Base-by-base conservation (phyloP, 2,888 invertebrate species). In the Eupithecia pulchellata region DNA sequence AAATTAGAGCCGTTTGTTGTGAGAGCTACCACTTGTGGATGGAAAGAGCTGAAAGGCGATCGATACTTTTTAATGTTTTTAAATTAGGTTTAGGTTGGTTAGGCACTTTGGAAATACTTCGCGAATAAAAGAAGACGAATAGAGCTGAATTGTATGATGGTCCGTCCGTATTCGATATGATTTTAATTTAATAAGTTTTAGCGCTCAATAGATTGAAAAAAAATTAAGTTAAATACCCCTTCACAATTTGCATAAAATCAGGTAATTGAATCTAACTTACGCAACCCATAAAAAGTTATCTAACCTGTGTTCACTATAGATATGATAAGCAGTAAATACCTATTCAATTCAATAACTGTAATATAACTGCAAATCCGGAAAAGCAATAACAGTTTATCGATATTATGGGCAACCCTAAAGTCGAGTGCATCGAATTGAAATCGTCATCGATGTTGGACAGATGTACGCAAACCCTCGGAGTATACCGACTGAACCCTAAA, bases 381-480 rank as follows among this genome's bases (percentile, higher is more conserved):
- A 61, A 42, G 27, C 61, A 39, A 64, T 55, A 61, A 36, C 20
- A 20, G 68, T 52, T 68, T 69, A 67, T 64, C 71, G 77, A 76
- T 78, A 76, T 76, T 74, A 64, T 52, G 11, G 25, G 60, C 71
- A 64, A 61, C 70, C 66, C 73, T 66, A 71, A 68, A 61, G 25
- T 71, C 9, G 60, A 55, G 66, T 42, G 68, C 42, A 64, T 66
- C 57, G 63, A 68, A 73, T 73, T 64, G 63, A 58, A 29, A 64
- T 34, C 29, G 58, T 29, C 63, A 55, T 68, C 64, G 62, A 29
- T 60, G 47, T 71, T 5, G 81, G 80, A 85, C 87, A 87, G 87
- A 87, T 87, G 87, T 77, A 76, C 80, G 8, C 47, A 52, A 64
- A 76, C 75, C 80, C 82, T 79, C 60, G 60, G 9, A 20, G 11